Conservation (phyloP, 2,888 invertebrate species). For the Synergus laeviventris region DNA sequence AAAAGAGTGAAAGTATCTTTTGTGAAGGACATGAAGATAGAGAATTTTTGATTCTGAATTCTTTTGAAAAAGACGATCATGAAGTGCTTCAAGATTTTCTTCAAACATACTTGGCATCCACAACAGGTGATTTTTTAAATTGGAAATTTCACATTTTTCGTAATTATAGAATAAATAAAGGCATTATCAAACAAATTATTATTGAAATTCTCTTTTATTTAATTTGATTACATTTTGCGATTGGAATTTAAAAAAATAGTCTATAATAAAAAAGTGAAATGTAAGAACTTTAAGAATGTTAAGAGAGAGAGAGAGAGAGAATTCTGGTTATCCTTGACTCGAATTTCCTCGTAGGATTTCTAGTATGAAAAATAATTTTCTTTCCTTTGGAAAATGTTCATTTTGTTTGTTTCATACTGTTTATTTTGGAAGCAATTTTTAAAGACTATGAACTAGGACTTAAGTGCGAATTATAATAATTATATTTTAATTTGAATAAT, state of each 20-base stretch:
- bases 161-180: no score
- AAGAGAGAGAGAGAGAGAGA: conserved; percentile 7
- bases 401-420: no score
- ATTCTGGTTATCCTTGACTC: conserved; percentile 32
- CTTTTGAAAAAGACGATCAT: conserved; percentile 53
- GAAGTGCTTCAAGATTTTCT: conserved; percentile 71
- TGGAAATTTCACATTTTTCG: neutral
- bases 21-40: neutral
- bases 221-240: no score
- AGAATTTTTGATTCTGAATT: conserved; percentile 7
- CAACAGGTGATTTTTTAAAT: conserved; percentile 66
- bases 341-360: conserved; percentile 9
- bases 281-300: neutral
- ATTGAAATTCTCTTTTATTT: neutral
- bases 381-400: no score
- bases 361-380: neutral
- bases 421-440: no score
- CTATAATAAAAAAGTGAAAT: neutral
- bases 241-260: neutral
- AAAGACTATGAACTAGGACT: no score
- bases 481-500: no score
- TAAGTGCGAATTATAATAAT: no score
- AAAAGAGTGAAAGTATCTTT: conserved; percentile 14
- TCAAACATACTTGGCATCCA: conserved; percentile 72
- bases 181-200: neutral